Conservation (phyloP, 2,113 vertebrate genomes). For the Anoplopoma fimbria region DNA sequence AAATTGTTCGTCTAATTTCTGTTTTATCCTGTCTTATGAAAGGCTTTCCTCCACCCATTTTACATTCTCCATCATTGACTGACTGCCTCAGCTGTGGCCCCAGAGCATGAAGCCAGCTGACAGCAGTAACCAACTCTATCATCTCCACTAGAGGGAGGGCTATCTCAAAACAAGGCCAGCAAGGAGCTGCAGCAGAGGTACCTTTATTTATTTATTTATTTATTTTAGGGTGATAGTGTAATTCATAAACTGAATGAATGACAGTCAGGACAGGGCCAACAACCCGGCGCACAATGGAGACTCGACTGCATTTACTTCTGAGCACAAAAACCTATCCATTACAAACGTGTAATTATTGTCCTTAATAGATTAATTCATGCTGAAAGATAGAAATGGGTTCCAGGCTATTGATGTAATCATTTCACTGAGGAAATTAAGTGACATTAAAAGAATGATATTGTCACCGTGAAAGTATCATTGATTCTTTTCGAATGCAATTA, state of each 20-base stretch:
- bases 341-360: conserved; percentile 78
- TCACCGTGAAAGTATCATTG: conserved; percentile 80
- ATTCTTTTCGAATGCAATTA: conserved; percentile 82
- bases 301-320: conserved; percentile 56
- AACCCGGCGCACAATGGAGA: conserved; percentile 63
- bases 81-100: conserved; percentile 50
- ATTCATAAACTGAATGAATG: conserved; percentile 78
- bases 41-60: conserved; percentile 9
- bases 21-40: not conserved
- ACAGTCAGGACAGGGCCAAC: conserved; percentile 72
- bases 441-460: conserved; percentile 82
- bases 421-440: conserved; percentile 80
- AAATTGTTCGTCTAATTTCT: not conserved
- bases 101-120: conserved; percentile 49
- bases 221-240: conserved; percentile 54
- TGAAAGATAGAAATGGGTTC: conserved; percentile 79
- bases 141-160: conserved; percentile 87
- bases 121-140: conserved; percentile 58
- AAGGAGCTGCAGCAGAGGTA: conserved; percentile 62
- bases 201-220: conserved; percentile 71
- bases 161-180: conserved; percentile 78
- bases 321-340: conserved; percentile 73
- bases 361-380: conserved; percentile 80
- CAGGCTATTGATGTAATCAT: conserved; percentile 80
- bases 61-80: conserved; percentile 33